Evolutionary conservation across 2,797 vertebrate genomes (phyloP), one percentile per base, ranked within the genome.

Genomic region (Alfaro cultratus): DNA sequence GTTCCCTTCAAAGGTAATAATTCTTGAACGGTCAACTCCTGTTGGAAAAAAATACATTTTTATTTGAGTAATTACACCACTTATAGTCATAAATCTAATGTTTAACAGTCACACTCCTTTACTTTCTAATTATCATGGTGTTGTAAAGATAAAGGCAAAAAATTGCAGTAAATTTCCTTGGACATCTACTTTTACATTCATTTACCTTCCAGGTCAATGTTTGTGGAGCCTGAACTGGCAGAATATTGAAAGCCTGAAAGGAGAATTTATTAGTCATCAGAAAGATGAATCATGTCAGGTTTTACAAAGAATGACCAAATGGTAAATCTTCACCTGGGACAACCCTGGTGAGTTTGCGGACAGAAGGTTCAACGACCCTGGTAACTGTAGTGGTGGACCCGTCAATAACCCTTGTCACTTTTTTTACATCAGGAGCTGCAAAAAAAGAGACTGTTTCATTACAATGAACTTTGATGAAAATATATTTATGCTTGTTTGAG

Each of bases 371-470:
- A 23, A 94, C 84, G 88, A 96, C 95, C 87, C 96, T 95, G 77
- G 96, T 97, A 55, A 97, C 70, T 78, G 95, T 96, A 79, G 95
- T 95, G 85, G 96, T n/a, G 43, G 91, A 47, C 12, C 90, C 89
- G 91, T 96, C 94, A 73, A 96, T 93, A 76, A 96, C 79, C 79
- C 93, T 93, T 67, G 96, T 97, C 31, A 97, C 57, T 80, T 95
- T 96, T 82, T 95, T 96, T 85, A 96, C 57, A 5, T 12, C 26
- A 47, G 83, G 55, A 78, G 11, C 93, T 95, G 31, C 8, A 36
- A 76, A 85, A 67, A 86, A 64, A 80, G 82, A 89, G 81, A 51
- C 31, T 21, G 21, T 80, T 74, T 85, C 12, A 84, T 4, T 39
- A n/a, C 0, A 41, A 12, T 34, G 23, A 51, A 23, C 18, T 57